These are phyloP conservation scores for Stylophora pistillata DNA, from an alignment of 64 coral and sea anemone genomes.

Conservation along the genomic window DNA sequence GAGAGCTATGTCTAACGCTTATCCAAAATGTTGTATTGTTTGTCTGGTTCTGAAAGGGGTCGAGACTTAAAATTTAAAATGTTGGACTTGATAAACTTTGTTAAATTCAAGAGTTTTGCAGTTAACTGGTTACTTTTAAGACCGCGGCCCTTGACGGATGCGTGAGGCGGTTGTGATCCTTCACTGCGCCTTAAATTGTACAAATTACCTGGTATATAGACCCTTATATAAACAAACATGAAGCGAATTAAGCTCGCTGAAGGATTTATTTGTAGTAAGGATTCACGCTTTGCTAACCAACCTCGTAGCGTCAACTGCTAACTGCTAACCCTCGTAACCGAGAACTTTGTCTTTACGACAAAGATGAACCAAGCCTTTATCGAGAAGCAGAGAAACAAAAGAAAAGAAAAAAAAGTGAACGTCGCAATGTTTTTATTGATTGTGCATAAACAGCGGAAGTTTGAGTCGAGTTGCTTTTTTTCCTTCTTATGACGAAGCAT, in stretches of 20 bases:
- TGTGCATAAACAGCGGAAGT: not conserved
- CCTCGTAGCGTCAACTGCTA: not conserved
- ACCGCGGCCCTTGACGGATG: not conserved
- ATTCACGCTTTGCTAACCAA: conserved; percentile 38
- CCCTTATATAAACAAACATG: conserved; percentile 35
- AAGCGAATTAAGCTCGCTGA: conserved; percentile 11
- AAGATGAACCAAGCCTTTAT: not conserved
- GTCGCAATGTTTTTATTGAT: not conserved
- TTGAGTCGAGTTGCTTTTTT: not conserved
- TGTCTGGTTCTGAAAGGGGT: too few species aligned
- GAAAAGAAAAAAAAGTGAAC: not conserved
- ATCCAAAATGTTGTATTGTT: too few species aligned
- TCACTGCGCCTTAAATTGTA: too few species aligned
- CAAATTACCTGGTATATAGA: not conserved
- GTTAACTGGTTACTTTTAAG: too few species aligned
- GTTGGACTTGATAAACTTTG: not conserved
- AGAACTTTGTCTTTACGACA: too few species aligned
- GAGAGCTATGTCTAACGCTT: too few species aligned
- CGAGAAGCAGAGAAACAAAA: not conserved
- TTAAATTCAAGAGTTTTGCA: not conserved
- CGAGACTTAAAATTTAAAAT: not conserved
- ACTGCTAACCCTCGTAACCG: too few species aligned
- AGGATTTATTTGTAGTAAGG: conserved; percentile 35
- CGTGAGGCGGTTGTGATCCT: too few species aligned
- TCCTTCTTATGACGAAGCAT: conserved; percentile 1